Percentiles rank a stretch among this genome's conserved stretches.
These are phyloP conservation scores for Cetonia aurata DNA, from an alignment of 2,888 invertebrate species.

Conservation along the genomic window DNA sequence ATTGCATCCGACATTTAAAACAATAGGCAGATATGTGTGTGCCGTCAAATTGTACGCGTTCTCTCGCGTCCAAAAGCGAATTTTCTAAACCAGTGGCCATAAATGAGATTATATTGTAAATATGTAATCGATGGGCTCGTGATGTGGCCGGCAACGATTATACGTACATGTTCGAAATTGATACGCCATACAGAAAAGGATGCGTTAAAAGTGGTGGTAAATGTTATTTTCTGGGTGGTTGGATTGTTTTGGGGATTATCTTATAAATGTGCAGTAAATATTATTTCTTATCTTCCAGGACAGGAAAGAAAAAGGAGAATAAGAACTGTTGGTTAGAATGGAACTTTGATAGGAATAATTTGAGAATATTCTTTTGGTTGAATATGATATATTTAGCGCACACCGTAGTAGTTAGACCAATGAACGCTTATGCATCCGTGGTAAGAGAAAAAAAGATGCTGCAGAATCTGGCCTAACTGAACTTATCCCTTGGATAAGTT, in stretches of 20 bases:
- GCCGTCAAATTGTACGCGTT: constrained; percentile 4
- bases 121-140: constrained; percentile 34
- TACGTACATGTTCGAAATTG: constrained; percentile 16
- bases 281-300: no score
- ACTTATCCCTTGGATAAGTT: no score
- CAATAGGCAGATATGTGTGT: constrained; percentile 3
- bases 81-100: constrained; percentile 43
- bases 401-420: no score
- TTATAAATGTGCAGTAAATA: no score
- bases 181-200: constrained; percentile 3
- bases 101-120: constrained; percentile 43
- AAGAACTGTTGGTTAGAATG: no score
- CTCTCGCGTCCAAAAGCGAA: constrained; percentile 27
- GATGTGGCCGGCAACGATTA: constrained; percentile 21
- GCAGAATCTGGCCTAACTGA: no score
- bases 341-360: no score
- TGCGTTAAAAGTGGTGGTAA: constrained; percentile 5
- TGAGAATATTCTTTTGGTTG: no score
- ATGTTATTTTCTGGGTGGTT: constrained; percentile 31
- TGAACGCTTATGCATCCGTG: no score
- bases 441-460: no score
- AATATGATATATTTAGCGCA: no score
- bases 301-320: no score
- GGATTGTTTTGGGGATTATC: neutral
- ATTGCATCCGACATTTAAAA: neutral